Percentiles rank a stretch among this genome's conserved stretches.
phyloP scores from a whole-genome alignment of 2,797 vertebrate genomes.

The Gobio occitaniae region DNA sequence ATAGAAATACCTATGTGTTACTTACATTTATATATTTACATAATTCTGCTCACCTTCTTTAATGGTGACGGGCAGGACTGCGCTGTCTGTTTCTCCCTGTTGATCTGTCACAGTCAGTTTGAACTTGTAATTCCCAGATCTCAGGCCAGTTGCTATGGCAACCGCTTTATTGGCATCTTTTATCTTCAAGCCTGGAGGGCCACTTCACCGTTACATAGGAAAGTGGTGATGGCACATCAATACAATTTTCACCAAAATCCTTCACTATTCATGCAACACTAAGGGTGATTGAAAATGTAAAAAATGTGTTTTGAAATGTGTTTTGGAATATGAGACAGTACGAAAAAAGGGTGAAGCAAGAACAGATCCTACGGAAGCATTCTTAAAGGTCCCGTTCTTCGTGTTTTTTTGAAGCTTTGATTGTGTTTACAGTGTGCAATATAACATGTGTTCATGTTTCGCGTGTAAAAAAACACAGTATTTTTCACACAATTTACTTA shows the following conservation, averaged over 20 bases:
- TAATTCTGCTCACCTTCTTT: slow-evolving; percentile 82
- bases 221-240: slow-evolving; percentile 2
- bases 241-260: slow-evolving; percentile 15
- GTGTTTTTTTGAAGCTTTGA: too few species aligned
- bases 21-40: not conserved
- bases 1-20: not conserved
- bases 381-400: too few species aligned
- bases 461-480: too few species aligned
- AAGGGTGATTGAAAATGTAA: not conserved
- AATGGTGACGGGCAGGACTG: slow-evolving; percentile 77
- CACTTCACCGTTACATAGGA: slow-evolving; percentile 74
- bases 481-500: too few species aligned
- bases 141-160: slow-evolving; percentile 80
- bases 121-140: slow-evolving; percentile 83
- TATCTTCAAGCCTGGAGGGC: slow-evolving; percentile 81
- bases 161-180: slow-evolving; percentile 77
- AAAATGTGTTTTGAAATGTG: not conserved
- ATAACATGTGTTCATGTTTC: too few species aligned
- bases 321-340: not conserved
- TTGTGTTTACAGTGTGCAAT: too few species aligned
- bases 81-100: slow-evolving; percentile 81
- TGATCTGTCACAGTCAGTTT: slow-evolving; percentile 84
- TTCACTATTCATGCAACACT: slow-evolving; percentile 12
- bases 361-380: not conserved
- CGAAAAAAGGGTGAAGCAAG: not conserved